A percentile compares a stretch with the other conserved stretches of the same genome.
These are phyloP conservation scores for Luperina nickerlii DNA, from an alignment of 2,888 invertebrate species.

Conservation along the genomic window DNA sequence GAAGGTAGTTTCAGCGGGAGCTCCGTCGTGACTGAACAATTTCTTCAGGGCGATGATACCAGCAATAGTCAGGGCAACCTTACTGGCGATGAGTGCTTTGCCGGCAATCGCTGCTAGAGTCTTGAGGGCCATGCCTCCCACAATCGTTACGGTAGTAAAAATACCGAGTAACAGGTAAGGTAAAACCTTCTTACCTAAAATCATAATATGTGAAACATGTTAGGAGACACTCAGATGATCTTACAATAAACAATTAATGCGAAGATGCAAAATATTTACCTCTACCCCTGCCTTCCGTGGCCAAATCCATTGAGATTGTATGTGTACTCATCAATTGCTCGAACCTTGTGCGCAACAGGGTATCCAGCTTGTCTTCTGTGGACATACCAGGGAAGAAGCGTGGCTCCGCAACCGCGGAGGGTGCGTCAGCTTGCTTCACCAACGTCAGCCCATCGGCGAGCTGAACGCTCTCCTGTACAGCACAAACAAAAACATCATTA, in stretches of 20 bases:
- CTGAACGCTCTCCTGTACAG: constrained; percentile 90
- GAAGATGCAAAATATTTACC: constrained; percentile 72
- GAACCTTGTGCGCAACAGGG: constrained; percentile 88
- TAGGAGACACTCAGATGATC: background rate
- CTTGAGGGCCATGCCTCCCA: constrained; percentile 93
- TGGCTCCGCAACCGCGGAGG: constrained; percentile 89
- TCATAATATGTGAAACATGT: constrained; percentile 39
- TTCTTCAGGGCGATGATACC: constrained; percentile 93
- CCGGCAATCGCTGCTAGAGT: constrained; percentile 93
- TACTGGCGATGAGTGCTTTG: constrained; percentile 93
- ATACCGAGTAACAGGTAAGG: constrained; percentile 91
- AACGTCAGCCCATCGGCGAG: constrained; percentile 91
- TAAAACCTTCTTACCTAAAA: constrained; percentile 89
- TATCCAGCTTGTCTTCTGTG: constrained; percentile 89
- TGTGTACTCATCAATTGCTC: constrained; percentile 92
- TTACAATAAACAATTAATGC: background rate
- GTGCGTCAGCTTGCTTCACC: constrained; percentile 90
- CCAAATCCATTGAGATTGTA: constrained; percentile 91
- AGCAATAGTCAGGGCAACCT: constrained; percentile 93
- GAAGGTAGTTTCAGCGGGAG: constrained; percentile 91
- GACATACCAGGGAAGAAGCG: constrained; percentile 90
- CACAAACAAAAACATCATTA: constrained; percentile 77
- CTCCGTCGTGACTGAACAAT: constrained; percentile 92
- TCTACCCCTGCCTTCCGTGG: constrained; percentile 88
- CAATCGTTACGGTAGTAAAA: constrained; percentile 92